Percentiles rank a stretch among this genome's conserved stretches.
Evolutionary conservation across 2,113 vertebrate species (phyloP).

Genomic region (Engraulis encrasicolus): DNA sequence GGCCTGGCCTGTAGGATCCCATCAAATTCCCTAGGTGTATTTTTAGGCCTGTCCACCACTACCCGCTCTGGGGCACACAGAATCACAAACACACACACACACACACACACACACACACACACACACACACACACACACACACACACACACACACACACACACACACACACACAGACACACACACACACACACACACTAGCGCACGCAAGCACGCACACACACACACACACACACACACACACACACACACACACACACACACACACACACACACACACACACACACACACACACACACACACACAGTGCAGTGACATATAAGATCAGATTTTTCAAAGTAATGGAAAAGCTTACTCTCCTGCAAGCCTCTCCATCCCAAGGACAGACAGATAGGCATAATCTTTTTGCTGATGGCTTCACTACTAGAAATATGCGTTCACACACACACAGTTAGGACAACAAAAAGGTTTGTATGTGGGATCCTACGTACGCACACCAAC

Average conservation of each 20-base stretch:
- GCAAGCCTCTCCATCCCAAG: neutral
- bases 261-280: too few relatives aligned
- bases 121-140: too few relatives aligned
- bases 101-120: too few relatives aligned
- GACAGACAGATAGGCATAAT: neutral
- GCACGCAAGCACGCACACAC: too few relatives aligned
- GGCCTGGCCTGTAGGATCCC: neutral
- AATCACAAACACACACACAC: too few relatives aligned
- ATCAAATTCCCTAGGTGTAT: conserved; percentile 1
- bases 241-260: too few relatives aligned
- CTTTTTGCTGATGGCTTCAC: neutral
- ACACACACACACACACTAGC: too few relatives aligned
- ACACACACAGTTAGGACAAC: neutral
- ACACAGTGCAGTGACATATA: neutral
- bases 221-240: too few relatives aligned
- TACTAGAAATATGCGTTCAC: too few relatives aligned
- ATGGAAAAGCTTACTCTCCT: neutral
- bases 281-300: too few relatives aligned
- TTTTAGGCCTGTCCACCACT: neutral
- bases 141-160: too few relatives aligned
- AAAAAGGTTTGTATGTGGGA: neutral
- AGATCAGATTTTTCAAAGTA: neutral
- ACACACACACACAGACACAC: too few relatives aligned
- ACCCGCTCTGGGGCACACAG: neutral
- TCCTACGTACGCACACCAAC: neutral